Evolutionary conservation across 2,113 vertebrate genomes (phyloP), one percentile per base, ranked within the genome.

Genomic region (Himantopus leucocephalus): DNA sequence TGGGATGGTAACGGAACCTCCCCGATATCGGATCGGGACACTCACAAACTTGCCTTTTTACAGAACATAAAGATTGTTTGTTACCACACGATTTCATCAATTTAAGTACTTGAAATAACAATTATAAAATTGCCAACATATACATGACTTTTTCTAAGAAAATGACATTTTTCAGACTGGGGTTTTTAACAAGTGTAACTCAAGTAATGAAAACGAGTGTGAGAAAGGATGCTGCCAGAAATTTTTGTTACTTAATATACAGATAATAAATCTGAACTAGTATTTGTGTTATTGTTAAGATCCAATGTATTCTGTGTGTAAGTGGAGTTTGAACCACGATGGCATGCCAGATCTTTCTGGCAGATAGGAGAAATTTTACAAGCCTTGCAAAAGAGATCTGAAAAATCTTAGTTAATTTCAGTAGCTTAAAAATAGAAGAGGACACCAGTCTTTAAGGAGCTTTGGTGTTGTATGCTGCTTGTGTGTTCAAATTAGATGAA

Each of bases 161-260:
- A 90, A 52, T 23, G 0, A 3, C 11, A 12, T 53, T 59, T 30
- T 20, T 64, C 10, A 70, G 5, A 43, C 5, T 14, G 21, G 3
- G 1, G 0, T 23, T 72, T 86, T 85, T 66, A 18, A 12, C 5
- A 85, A 37, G 62, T 16, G 6, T 29, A 67, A 29, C 34, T 62
- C 6, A 60, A 59, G 8, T 5, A 70, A n/a, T 23, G 8, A 55
- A 95, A 80, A 60, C 19, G 22, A 88, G 5, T 26, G 5, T 16
- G 71, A 80, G 27, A 79, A 55, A 2, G 5, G 5, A 66, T 17
- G 6, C 1, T 12, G 52, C 7, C 12, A 56, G 24, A 34, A 43
- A 2, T 22, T 27, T 34, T 52, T 47, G 9, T 47, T 9, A 20
- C 2, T 62, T 27, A 41, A 14, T 47, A 2, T 62, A 8, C 5